phyloP scores from a whole-genome alignment of 2,113 vertebrate genomes.

The Jacana jacana region DNA sequence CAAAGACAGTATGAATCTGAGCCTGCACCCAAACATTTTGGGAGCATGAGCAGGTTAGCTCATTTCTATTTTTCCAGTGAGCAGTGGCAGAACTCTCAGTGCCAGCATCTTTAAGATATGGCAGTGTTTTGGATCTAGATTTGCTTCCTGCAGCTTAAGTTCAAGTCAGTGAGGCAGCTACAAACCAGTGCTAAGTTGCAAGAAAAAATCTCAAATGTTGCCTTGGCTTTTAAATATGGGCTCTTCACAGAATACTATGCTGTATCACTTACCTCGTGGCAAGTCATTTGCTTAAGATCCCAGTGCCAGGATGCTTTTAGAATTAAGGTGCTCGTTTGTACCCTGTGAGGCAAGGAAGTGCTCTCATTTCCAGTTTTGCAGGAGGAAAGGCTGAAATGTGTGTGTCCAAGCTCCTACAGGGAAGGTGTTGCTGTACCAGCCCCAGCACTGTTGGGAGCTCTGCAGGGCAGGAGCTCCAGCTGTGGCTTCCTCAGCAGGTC shows the following conservation, averaged over 20 bases:
- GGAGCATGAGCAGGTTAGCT: background rate
- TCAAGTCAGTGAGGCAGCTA: background rate
- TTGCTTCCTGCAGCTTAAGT: background rate
- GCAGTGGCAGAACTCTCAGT: background rate
- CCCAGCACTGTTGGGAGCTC: background rate
- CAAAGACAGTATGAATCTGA: background rate
- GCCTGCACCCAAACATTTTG: background rate
- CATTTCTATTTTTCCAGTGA: background rate
- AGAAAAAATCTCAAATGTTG: background rate
- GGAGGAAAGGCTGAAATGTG: background rate
- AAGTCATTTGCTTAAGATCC: background rate
- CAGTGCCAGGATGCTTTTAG: background rate
- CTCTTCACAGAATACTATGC: background rate
- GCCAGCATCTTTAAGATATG: background rate
- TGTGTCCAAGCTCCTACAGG: background rate
- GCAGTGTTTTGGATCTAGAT: background rate
- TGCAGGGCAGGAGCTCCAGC: background rate
- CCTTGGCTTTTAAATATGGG: background rate
- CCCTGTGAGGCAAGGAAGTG: background rate
- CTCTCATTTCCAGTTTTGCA: background rate
- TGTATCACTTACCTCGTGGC: background rate
- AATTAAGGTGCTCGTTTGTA: background rate
- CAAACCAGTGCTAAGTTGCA: background rate
- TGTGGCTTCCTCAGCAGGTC: accelerated
- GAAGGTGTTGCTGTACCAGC: background rate